A percentile compares a stretch with the other conserved stretches of the same genome.
These are phyloP conservation scores for Ichneumoninae sp. DNA, from an alignment of 2,888 invertebrate genomes.

Conservation along the genomic window DNA sequence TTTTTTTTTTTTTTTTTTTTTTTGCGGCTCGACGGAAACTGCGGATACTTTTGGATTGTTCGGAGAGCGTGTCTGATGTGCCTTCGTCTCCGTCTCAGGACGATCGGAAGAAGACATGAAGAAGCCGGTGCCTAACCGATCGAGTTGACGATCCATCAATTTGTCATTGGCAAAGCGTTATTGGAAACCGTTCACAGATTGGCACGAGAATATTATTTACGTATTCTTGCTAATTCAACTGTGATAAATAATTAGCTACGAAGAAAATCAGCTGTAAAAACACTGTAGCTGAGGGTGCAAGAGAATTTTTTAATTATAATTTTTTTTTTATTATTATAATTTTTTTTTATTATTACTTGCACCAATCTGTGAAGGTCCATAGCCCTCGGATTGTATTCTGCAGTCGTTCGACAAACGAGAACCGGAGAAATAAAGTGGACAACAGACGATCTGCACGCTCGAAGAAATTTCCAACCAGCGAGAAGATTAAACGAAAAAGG, in stretches of 20 bases:
- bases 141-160: slow-evolving; percentile 16
- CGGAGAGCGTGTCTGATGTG: not conserved
- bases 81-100: slow-evolving; percentile 7
- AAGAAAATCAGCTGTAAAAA: slow-evolving; percentile 53
- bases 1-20: slow-evolving; percentile 27
- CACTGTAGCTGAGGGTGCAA: slow-evolving; percentile 31
- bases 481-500: not conserved
- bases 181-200: slow-evolving; percentile 49
- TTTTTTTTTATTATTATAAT: not conserved
- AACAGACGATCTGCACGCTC: slow-evolving; percentile 11
- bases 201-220: slow-evolving; percentile 22
- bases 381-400: slow-evolving; percentile 15
- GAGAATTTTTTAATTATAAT: slow-evolving; percentile 27
- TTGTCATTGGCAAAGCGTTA: slow-evolving; percentile 7
- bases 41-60: not conserved
- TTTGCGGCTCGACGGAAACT: slow-evolving; percentile 14
- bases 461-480: slow-evolving; percentile 23
- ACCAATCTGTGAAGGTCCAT: slow-evolving; percentile 35
- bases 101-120: slow-evolving; percentile 16
- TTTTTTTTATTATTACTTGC: slow-evolving; percentile 11
- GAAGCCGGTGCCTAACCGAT: slow-evolving; percentile 23
- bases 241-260: slow-evolving; percentile 62
- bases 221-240: slow-evolving; percentile 55
- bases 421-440: slow-evolving; percentile 2
- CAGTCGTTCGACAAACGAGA: slow-evolving; percentile 1